Base-by-base conservation (phyloP, 2,888 invertebrate genomes). In the Philonicus albiceps region DNA sequence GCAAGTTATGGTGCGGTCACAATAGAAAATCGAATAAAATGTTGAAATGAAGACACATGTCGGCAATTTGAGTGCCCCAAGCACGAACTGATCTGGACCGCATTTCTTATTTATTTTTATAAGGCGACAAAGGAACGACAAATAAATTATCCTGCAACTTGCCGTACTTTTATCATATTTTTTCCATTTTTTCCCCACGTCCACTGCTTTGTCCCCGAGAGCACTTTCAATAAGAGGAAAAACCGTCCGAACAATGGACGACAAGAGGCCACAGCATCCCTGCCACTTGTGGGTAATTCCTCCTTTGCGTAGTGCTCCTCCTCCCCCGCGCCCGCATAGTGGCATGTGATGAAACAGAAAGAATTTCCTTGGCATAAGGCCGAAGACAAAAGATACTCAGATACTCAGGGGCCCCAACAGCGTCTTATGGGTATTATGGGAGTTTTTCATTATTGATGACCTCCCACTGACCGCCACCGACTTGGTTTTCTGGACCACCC, bases 101-200 rank as follows among this genome's bases (percentile, higher is more conserved):
- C 78, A 78, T 78, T 78, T 78, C 22, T 78, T 78, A 78, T 78
- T 78, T 78, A 78, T 78, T 78, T 78, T 78, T 78, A 78, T 78
- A 78, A 27, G 49, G 22, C 49, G 37, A 78, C 43, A 49, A 78
- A 78, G 78, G 30, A 78, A 49, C 49, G 49, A 78, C 78, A 78
- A 49, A 78, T 78, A 78, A 78, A 78, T 78, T 78, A 78, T 49
- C 78, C 78, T 64, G 30, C 43, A 43, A 78, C 49, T 78, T 78
- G 43, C 78, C 74, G 40, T 78, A 31, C 49, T 78, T 78, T 43
- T 49, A 8, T 78, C 78, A 78, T 74, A 34, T 74, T 34, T 74
- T 74, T 74, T 74, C 3, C 3, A 7, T 34, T 4, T 74, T 72
- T 40, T 43, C 40, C 27, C 43, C 31, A 37, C 75, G 34, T 34